Conservation (phyloP, 1,140 invertebrate genomes). For the Phymastichus coffea region DNA sequence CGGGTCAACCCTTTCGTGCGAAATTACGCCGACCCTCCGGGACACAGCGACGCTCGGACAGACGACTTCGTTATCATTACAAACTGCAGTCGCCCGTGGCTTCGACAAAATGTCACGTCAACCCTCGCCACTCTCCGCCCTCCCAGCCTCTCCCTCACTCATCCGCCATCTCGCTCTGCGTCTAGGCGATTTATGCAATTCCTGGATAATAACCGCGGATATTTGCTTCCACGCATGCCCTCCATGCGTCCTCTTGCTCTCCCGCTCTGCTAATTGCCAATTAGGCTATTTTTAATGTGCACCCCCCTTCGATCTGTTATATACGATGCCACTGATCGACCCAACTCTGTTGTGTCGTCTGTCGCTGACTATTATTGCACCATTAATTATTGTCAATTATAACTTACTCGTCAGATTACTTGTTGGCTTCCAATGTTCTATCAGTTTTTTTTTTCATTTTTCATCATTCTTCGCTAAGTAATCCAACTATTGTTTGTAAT, state of each 20-base stretch:
- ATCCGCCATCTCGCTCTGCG: neutral
- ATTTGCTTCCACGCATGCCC: neutral
- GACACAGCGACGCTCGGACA: constrained; percentile 9
- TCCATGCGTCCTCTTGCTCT: neutral
- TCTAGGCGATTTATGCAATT: constrained; percentile 15
- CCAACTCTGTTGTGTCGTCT: no score
- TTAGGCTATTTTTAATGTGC: no score
- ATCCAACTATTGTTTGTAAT: no score
- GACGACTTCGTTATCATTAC: constrained; percentile 30
- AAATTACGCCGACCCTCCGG: constrained; percentile 27
- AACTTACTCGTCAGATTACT: no score
- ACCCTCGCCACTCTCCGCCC: neutral
- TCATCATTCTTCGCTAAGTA: no score
- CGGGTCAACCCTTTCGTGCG: constrained; percentile 22
- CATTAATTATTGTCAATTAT: no score
- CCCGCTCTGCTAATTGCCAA: no score
- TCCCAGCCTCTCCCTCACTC: neutral
- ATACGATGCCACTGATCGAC: no score
- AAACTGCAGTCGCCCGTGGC: constrained; percentile 14
- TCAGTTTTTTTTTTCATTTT: no score
- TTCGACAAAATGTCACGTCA: constrained; percentile 19
- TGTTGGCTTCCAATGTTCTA: no score
- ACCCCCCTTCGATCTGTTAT: no score
- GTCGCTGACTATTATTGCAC: no score
- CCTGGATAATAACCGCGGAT: constrained; percentile 18